Base-by-base conservation (phyloP, 2,888 invertebrate genomes). In the Sphaerophoria rueppellii region DNA sequence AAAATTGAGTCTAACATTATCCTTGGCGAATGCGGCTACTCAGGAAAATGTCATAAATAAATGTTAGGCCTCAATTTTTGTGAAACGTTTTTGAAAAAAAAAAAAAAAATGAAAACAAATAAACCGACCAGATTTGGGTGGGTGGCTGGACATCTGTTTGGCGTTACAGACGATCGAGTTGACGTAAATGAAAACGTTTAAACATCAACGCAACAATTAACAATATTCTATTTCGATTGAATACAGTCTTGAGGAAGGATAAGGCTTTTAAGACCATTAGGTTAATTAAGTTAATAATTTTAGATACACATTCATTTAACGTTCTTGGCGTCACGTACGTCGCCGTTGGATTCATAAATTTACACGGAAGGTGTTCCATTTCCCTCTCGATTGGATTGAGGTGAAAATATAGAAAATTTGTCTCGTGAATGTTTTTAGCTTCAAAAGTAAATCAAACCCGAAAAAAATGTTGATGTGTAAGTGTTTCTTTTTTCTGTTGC, bases 171-270 rank as follows among this genome's bases (percentile, higher is more conserved):
- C 43, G 67, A 57, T 65, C 60, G 34, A 43, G 58, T 70, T 76
- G 52, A 74, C 61, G 65, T 46, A 34, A 37, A 16, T 12, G 60
- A 37, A 55, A 40, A 24, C n/a, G 6, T 52, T 58, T 34, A 63
- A 65, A 70, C 43, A 74, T 82, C 58, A 77, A 72, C 63, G 57
- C 48, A 60, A 9, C 74, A 61, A 79, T 73, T 73, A 73, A 37
- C n/a, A 7, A 43, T 24, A 24, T 14, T 32, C 24, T 12, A 12
- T 40, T 37, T 24, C 24, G 24, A 24, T 24, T 0, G 2, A 4
- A 43, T 24, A 16, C 4, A 2, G 9, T 1, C 6, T 6, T 9
- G 16, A 50, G 24, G 12, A 4, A 12, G n/a, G 7, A 54, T 65
- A 37, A 65, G 37, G 24, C 52, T 43, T 40, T 32, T 67, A 24